These are phyloP conservation scores for Nothoprocta pentlandii DNA, from an alignment of 2,113 vertebrate genomes.

Conservation along the genomic window DNA sequence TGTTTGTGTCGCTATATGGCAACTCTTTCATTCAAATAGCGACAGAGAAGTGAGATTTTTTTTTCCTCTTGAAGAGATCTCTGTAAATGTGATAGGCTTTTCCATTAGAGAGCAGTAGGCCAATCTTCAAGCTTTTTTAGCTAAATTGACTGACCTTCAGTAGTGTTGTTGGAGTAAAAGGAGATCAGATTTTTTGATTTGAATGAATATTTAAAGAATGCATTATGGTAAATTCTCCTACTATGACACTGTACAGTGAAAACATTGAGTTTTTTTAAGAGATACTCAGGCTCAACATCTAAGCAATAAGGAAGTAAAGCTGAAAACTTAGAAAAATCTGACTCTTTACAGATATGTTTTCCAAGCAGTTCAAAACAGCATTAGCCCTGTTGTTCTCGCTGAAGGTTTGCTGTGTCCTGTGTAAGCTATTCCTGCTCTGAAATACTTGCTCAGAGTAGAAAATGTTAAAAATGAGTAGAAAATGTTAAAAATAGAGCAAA, in stretches of 20 bases:
- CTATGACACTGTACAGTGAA: background rate
- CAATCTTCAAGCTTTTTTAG: background rate
- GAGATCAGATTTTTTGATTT: background rate
- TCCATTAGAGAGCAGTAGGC: fast-evolving
- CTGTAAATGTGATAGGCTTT: background rate
- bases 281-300: background rate
- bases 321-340: background rate
- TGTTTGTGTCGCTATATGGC: background rate
- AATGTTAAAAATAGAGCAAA: background rate
- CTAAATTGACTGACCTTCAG: background rate
- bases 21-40: background rate
- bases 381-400: background rate
- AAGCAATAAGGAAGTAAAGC: background rate
- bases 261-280: background rate
- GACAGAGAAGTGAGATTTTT: background rate
- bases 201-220: background rate
- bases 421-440: fast-evolving
- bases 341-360: background rate
- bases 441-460: background rate
- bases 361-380: background rate
- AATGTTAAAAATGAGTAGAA: background rate
- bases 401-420: background rate
- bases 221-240: background rate
- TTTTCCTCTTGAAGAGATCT: background rate
- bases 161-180: background rate